Conservation (phyloP, 2,888 invertebrate species). For the Lithophane socia region DNA sequence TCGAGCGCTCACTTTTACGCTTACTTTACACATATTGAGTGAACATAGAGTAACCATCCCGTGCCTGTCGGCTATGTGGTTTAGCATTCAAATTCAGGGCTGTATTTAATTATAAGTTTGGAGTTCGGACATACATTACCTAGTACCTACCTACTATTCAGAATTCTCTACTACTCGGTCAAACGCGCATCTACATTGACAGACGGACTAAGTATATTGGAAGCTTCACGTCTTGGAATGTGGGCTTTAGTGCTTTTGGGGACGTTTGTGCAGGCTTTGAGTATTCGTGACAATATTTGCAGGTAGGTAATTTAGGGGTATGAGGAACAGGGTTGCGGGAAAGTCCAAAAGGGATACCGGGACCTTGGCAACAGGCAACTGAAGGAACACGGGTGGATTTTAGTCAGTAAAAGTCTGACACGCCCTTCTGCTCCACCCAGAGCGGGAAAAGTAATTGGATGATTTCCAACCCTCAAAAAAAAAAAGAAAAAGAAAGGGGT, state of each 20-base stretch:
- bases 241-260: slow-evolving; percentile 17
- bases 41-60: not conserved
- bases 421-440: no score
- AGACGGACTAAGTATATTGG: slow-evolving; percentile 33
- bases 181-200: slow-evolving; percentile 18
- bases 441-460: no score
- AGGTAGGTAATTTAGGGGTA: no score
- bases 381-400: no score
- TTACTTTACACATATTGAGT: not conserved
- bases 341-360: no score
- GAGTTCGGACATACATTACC: not conserved
- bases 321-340: no score
- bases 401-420: no score
- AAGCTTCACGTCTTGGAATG: slow-evolving; percentile 14
- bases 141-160: slow-evolving; percentile 10
- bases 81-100: slow-evolving; percentile 22
- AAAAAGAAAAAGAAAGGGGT: no score
- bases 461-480: no score
- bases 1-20: not conserved
- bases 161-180: slow-evolving; percentile 27
- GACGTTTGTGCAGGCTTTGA: not conserved
- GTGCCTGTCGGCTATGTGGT: not conserved
- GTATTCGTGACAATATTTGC: slow-evolving; percentile 9
- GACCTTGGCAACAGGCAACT: no score
- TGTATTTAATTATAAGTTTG: no score